phyloP scores from a whole-genome alignment of 2,888 invertebrate species.

The Cancer borealis region DNA sequence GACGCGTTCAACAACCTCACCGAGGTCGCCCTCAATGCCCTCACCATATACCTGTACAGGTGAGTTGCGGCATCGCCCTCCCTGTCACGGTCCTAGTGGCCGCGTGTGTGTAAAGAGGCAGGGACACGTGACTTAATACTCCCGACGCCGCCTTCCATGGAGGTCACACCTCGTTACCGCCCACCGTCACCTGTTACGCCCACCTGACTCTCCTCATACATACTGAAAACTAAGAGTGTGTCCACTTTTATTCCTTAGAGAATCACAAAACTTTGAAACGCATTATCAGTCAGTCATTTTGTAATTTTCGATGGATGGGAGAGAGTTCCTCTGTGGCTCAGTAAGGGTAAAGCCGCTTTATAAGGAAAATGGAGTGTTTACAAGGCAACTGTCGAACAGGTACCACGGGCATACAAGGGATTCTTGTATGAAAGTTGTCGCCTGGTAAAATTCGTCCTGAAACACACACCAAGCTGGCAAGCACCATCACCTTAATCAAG shows the following conservation, averaged over 20 bases:
- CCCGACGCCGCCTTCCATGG: not conserved
- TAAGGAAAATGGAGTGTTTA: too few relatives aligned
- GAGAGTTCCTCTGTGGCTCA: not conserved
- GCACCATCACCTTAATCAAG: too few relatives aligned
- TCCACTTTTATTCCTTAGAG: not conserved
- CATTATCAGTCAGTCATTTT: not conserved
- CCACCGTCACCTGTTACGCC: not conserved
- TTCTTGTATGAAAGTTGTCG: too few relatives aligned
- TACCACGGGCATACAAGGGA: too few relatives aligned
- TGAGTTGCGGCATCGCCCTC: constrained; percentile 28
- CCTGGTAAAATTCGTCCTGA: too few relatives aligned
- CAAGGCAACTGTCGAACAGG: too few relatives aligned
- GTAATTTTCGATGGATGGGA: not conserved
- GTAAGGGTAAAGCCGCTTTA: too few relatives aligned
- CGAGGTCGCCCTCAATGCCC: constrained; percentile 73
- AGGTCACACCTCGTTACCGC: not conserved
- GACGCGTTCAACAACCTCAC: constrained; percentile 73
- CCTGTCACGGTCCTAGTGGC: not conserved
- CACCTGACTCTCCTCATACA: not conserved
- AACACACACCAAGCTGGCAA: too few relatives aligned
- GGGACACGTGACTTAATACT: not conserved
- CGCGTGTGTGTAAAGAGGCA: not conserved
- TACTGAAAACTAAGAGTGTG: not conserved
- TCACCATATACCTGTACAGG: constrained; percentile 73
- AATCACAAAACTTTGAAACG: not conserved